These are phyloP conservation scores for Alentia gelatinosa DNA, from an alignment of 2,888 invertebrate genomes.

Conservation along the genomic window DNA sequence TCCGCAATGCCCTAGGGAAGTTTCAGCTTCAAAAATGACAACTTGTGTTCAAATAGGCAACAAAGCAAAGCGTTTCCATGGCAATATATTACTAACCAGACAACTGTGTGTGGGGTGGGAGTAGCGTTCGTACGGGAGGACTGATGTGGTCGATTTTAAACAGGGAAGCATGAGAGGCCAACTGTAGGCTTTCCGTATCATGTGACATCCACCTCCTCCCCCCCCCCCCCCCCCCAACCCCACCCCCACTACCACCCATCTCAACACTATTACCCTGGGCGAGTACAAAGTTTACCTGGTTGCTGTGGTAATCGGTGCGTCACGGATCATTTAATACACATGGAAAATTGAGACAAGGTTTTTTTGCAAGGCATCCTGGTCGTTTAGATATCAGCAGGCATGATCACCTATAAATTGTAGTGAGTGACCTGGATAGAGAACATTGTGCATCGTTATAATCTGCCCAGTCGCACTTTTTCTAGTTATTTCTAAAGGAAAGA, in stretches of 20 bases:
- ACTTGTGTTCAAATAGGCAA: not conserved
- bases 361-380: not conserved
- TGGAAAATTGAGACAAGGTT: not conserved
- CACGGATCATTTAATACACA: not conserved
- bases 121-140: not conserved
- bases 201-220: too few species aligned
- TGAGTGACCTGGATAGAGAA: not conserved
- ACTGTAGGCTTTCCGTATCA: too few species aligned
- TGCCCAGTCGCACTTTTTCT: not conserved
- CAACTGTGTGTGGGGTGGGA: not conserved
- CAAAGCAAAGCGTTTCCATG: not conserved
- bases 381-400: not conserved
- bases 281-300: not conserved
- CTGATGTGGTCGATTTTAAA: not conserved
- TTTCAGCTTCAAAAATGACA: not conserved
- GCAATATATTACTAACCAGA: not conserved
- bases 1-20: not conserved
- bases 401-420: not conserved
- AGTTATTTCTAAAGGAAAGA: not conserved
- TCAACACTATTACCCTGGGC: not conserved
- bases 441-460: not conserved
- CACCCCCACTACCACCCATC: not conserved
- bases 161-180: not conserved
- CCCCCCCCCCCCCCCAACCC: not conserved
- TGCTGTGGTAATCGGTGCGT: conserved; percentile 13